Conservation (phyloP, 2,888 invertebrate genomes). For the Apoderus coryli region DNA sequence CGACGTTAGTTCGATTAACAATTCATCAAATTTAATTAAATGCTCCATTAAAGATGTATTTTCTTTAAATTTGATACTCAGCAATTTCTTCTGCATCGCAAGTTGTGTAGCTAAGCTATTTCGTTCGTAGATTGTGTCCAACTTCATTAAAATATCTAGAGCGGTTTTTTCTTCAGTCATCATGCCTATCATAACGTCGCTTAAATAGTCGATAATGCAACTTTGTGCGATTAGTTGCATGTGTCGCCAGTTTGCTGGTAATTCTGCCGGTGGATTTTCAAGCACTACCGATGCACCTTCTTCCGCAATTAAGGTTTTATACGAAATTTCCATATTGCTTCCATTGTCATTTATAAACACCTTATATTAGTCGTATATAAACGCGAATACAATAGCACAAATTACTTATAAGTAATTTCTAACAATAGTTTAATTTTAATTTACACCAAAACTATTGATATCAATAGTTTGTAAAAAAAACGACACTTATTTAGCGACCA, state of each 20-base stretch:
- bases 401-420: no score
- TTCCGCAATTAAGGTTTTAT: conserved; percentile 5
- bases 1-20: background rate
- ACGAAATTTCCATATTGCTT: no score
- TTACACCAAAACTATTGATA: no score
- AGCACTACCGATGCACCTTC: background rate
- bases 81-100: conserved; percentile 9
- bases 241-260: background rate
- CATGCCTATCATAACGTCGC: conserved; percentile 4
- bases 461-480: no score
- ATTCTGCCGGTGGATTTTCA: background rate
- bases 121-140: conserved; percentile 17
- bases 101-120: conserved; percentile 16
- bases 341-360: no score
- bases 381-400: no score
- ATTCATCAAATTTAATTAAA: background rate
- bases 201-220: conserved; percentile 3
- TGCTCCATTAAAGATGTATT: conserved; percentile 4
- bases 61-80: conserved; percentile 10
- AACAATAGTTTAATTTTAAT: no score
- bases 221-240: background rate
- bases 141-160: conserved; percentile 3
- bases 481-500: no score
- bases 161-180: conserved; percentile 1
- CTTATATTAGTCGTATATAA: no score